Percentiles rank a stretch among this genome's conserved stretches.
Evolutionary conservation across 2,113 vertebrate species (phyloP).

Genomic region (Physeter macrocephalus): DNA sequence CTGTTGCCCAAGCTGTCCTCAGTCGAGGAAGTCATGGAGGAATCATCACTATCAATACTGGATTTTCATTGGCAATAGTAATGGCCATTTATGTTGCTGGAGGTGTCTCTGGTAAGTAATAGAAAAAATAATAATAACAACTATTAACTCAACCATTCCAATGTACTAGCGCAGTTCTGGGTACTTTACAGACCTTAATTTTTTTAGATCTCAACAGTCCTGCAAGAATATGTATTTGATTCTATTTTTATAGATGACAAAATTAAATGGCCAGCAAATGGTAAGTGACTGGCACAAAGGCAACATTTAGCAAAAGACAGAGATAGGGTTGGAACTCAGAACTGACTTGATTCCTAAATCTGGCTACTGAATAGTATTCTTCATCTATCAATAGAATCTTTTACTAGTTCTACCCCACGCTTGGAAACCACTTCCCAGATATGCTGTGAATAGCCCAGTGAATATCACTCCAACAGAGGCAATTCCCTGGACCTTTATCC

Average conservation of each 20-base stretch:
- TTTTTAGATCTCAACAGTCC: not conserved
- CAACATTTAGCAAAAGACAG: not conserved
- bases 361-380: not conserved
- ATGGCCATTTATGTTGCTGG: constrained; percentile 91
- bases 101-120: constrained; percentile 91
- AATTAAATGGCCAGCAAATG: not conserved
- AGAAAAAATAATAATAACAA: not conserved
- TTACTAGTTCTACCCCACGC: not conserved
- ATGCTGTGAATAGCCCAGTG: not conserved
- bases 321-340: not conserved
- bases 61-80: constrained; percentile 90
- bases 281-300: not conserved
- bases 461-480: not conserved
- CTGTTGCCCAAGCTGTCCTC: constrained; percentile 90
- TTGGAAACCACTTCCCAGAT: not conserved
- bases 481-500: not conserved
- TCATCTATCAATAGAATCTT: not conserved
- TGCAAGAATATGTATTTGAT: not conserved
- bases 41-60: constrained; percentile 83
- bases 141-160: not conserved
- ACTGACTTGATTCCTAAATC: not conserved
- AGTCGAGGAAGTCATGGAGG: constrained; percentile 87
- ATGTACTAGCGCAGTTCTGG: not conserved
- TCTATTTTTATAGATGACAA: not conserved
- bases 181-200: not conserved